Percentiles rank a stretch among this genome's conserved stretches.
phyloP scores from a whole-genome alignment of 2,113 vertebrate species.

The Gulo gulo region DNA sequence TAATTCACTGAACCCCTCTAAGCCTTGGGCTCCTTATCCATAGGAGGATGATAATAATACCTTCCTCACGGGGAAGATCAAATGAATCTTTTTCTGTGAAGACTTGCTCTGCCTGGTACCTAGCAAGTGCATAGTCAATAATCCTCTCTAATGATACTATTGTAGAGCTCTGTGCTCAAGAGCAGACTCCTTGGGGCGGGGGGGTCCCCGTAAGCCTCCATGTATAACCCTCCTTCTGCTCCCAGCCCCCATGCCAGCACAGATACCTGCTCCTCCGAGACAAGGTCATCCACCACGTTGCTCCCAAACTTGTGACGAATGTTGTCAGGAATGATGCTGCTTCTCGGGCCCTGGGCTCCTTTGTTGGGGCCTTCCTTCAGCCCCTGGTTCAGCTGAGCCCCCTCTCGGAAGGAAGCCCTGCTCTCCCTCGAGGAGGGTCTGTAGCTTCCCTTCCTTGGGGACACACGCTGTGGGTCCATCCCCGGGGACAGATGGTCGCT shows the following conservation, averaged over 20 bases:
- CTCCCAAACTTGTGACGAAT: constrained; percentile 78
- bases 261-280: constrained; percentile 75
- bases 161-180: background rate
- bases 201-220: background rate
- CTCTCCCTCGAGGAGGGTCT: background rate
- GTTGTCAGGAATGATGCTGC: constrained; percentile 51
- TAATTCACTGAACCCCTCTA: background rate
- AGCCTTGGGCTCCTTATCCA: background rate
- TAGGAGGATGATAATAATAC: background rate
- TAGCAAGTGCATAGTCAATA: background rate
- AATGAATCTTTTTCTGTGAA: rapidly evolving
- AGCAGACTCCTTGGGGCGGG: background rate
- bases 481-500: background rate
- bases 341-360: background rate
- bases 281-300: constrained; percentile 63
- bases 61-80: background rate
- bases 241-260: rapidly evolving
- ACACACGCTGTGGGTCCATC: background rate
- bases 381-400: background rate
- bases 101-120: background rate
- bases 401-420: background rate
- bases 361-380: background rate
- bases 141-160: background rate
- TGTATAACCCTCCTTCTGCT: background rate
- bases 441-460: background rate